Evolutionary conservation across 2,797 vertebrate genomes (phyloP).

Genomic region (Hybognathus amarus): DNA sequence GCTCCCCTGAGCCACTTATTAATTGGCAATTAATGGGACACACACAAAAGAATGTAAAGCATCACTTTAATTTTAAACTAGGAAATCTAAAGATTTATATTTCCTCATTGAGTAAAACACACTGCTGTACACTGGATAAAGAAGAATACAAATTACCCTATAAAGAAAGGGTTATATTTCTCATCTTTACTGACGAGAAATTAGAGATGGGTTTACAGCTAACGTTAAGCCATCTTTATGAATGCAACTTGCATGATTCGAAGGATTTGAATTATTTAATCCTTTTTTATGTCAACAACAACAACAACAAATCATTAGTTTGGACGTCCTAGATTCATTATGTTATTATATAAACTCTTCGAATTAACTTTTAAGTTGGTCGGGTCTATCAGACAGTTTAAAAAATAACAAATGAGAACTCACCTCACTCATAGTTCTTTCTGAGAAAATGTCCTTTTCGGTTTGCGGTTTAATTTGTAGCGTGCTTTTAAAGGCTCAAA

Average conservation of each 20-base stretch:
- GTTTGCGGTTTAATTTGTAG: background rate
- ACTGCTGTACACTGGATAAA: background rate
- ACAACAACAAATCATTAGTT: no score
- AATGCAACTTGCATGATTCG: background rate
- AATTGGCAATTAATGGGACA: constrained; percentile 42
- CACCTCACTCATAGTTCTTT: constrained; percentile 53
- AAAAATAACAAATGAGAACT: constrained; percentile 17
- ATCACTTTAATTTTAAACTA: constrained; percentile 8
- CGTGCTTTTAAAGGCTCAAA: background rate
- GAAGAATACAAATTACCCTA: no score
- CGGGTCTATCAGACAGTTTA: background rate
- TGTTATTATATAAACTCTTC: background rate
- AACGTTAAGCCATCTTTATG: background rate
- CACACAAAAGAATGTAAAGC: background rate
- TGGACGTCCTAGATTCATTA: background rate
- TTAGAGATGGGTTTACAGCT: background rate
- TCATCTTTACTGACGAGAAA: background rate
- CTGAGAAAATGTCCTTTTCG: background rate
- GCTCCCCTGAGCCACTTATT: constrained; percentile 38
- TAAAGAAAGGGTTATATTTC: background rate
- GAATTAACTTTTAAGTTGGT: background rate
- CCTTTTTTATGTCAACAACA: background rate
- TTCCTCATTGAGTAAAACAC: background rate
- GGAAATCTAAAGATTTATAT: background rate
- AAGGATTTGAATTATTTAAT: background rate